Conservation (phyloP, 2,888 invertebrate species). For the Lasioglossum leucozonium region DNA sequence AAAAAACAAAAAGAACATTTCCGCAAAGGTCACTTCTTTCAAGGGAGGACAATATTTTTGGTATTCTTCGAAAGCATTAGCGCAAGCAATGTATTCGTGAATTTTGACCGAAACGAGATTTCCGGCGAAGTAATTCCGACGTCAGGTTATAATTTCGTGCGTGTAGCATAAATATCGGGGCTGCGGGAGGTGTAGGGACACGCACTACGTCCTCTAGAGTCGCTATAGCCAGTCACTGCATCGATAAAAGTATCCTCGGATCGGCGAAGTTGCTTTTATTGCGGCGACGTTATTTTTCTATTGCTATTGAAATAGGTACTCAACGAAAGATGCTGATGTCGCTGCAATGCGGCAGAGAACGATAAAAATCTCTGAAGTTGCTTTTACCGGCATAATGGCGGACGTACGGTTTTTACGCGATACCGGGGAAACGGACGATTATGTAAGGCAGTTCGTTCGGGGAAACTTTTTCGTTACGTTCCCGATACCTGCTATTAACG, state of each 20-base stretch:
- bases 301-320: slow-evolving; percentile 64
- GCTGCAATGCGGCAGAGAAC: slow-evolving; percentile 22
- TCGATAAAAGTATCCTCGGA: slow-evolving; percentile 54
- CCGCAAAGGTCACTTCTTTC: too few relatives aligned
- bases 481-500: slow-evolving; percentile 41
- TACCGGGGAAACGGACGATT: slow-evolving; percentile 50
- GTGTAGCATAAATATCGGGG: background rate
- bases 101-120: background rate
- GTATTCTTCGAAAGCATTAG: background rate
- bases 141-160: background rate
- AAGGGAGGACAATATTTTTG: too few relatives aligned
- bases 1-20: too few relatives aligned
- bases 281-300: slow-evolving; percentile 61
- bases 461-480: slow-evolving; percentile 32
- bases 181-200: background rate
- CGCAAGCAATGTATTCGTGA: background rate
- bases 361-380: slow-evolving; percentile 61
- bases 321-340: slow-evolving; percentile 54
- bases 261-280: slow-evolving; percentile 59
- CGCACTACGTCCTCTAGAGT: background rate
- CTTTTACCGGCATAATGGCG: slow-evolving; percentile 47
- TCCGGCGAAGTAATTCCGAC: background rate
- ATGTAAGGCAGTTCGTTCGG: slow-evolving; percentile 40
- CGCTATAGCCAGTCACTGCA: slow-evolving; percentile 18
- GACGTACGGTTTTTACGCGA: slow-evolving; percentile 42